phyloP scores from a whole-genome alignment of 1,140 invertebrate genomes.

The Lepidotrigona ventralis region DNA sequence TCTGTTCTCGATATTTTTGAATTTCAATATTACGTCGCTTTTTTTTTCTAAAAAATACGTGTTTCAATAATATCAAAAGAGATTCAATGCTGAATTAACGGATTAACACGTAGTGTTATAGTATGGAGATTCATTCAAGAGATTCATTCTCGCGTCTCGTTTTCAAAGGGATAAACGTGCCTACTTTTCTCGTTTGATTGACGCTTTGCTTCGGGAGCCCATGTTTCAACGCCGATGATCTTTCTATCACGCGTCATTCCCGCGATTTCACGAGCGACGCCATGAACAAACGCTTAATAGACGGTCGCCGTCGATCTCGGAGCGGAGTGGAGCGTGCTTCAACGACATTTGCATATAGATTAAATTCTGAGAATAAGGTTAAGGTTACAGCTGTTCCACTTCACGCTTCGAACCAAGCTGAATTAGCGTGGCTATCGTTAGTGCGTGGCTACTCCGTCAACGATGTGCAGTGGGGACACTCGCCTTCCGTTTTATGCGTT shows the following conservation, averaged over 20 bases:
- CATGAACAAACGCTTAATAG: not conserved
- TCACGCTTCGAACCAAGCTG: constrained; percentile 15
- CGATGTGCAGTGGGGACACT: not conserved
- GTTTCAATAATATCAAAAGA: no score
- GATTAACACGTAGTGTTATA: no score
- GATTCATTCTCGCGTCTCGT: not conserved
- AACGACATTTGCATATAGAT: constrained; percentile 23
- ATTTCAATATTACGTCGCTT: no score
- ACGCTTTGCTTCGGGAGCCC: not conserved
- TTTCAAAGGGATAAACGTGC: not conserved
- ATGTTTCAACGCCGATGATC: not conserved
- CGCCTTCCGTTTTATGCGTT: not conserved
- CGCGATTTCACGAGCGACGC: not conserved
- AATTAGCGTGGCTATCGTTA: constrained; percentile 33
- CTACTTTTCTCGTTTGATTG: not conserved
- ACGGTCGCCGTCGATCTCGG: not conserved
- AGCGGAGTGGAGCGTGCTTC: not conserved
- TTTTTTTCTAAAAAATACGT: no score
- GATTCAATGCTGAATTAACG: not conserved
- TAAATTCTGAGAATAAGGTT: constrained; percentile 42
- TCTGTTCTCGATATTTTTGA: not conserved
- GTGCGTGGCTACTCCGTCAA: not conserved
- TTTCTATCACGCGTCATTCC: not conserved
- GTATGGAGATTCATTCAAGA: not conserved
- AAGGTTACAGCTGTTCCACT: constrained; percentile 39